Base-by-base conservation (phyloP, 2,888 invertebrate species). In the Molorchus minor region DNA sequence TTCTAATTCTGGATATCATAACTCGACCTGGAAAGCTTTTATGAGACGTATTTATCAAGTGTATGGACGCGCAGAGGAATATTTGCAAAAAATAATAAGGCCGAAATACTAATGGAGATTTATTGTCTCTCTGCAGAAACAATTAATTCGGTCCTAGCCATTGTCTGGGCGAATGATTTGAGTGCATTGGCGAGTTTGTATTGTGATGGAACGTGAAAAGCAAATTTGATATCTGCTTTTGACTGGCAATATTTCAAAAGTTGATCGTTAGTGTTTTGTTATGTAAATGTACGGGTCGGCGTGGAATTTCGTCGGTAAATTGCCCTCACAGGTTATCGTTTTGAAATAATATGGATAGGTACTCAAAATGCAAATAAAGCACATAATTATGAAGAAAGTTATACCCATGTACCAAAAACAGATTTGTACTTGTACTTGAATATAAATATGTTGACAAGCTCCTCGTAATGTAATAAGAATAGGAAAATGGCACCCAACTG, bases 21-120 rank as follows among this genome's bases (percentile, higher is more conserved):
- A 44, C 44, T 44, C 29, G 8, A 29, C 44, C 13, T 7, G 13
- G 25, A 20, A 44, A 20, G 29, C 5, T 16, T 44, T 44, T 44
- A 44, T 29, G 44, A 44, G 17, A 29, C 7, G 44, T 44, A 44
- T 44, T 44, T 44, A 15, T 44, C 44, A 44, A 25, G n/a, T 4
- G 44, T 10, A 8, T 7, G 29, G 12, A 25, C 2, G 25, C 12
- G 15, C 15, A 10, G 21, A 21, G 43, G 21, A 12, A n/a, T 44
- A 15, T 29, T 3, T n/a, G 12, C 5, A 33, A 33, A 33, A 43
- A 43, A 43, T 20, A 25, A 21, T 21, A 43, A 15, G 13, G 15
- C 12, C 12, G 25, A 13, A 25, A 25, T 43, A 20, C 17, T 13
- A 43, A 21, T 25, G 25, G 13, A 20, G 43, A 43, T 43, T 25